Base-by-base conservation (phyloP, 2,888 invertebrate species). In the Leucozona laternaria region DNA sequence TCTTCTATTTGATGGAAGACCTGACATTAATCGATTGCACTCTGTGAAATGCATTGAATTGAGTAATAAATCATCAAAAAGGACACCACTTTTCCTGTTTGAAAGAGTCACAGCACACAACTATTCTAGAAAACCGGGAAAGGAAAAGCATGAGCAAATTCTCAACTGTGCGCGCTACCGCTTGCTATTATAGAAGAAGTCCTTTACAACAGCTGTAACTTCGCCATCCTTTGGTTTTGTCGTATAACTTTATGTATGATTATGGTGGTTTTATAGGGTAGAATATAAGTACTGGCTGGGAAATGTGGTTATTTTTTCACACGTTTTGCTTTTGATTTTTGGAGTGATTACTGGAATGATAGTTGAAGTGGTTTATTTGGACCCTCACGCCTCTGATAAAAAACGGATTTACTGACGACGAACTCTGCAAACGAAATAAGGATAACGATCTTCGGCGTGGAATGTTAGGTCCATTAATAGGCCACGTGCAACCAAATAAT, bases 21-120 rank as follows among this genome's bases (percentile, higher is more conserved):
- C 64, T 82, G 78, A 82, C 82, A 79, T 82, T 82, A 83, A 83
- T 79, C 82, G 82, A 82, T 82, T 73, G 79, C 82, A 79, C 78
- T 83, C 79, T 43, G 68, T 78, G 57, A 78, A 82, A 78, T 82
- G 79, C 82, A 73, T 68, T 79, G 60, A 66, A 79, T 83, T 79
- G 82, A 83, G 79, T 79, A 83, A 83, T 79, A 83, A 83, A 83
- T 79, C 82, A 73, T 83, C 82, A 83, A 83, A 82, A 72, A 83
- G 79, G 72, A 83, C 78, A 83, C 72, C 79, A 68, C 66, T 83
- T 73, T 70, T 82, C 66, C 82, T 79, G 66, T 73, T 83, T 73
- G 64, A 71, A 28, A 53, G 57, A 73, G 71, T 60, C 64, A 79
- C 72, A 68, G 64, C 71, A 82, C 37, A 57, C 25, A 37, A 71